Percentiles rank a stretch among this genome's conserved stretches.
phyloP scores from a whole-genome alignment of 2,797 vertebrate species.

The Toxotes lorentzi region DNA sequence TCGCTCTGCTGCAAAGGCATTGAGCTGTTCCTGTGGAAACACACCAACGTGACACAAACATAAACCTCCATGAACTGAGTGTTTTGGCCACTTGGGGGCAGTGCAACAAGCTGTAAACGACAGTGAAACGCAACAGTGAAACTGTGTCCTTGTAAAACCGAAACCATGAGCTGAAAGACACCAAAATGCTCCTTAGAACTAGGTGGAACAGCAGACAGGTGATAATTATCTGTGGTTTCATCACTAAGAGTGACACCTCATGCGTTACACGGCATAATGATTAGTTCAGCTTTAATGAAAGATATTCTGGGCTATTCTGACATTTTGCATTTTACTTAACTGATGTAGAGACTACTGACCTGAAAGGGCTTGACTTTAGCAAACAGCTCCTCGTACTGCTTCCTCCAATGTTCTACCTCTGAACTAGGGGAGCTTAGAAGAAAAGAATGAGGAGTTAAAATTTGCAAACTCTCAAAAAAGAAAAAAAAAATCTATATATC shows the following conservation, averaged over 20 bases:
- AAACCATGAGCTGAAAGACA: neutral
- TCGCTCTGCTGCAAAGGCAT: slow-evolving; percentile 92
- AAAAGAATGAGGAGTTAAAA: slow-evolving; percentile 11
- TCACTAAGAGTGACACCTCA: neutral
- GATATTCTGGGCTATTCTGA: neutral
- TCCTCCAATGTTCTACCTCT: slow-evolving; percentile 70
- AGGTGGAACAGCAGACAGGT: neutral
- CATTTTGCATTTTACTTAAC: neutral
- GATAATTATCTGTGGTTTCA: neutral
- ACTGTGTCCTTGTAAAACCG: neutral
- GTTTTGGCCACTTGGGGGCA: slow-evolving; percentile 1
- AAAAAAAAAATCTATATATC: neutral
- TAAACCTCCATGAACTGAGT: neutral
- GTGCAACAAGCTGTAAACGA: neutral
- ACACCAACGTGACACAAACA: neutral
- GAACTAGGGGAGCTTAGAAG: slow-evolving; percentile 51
- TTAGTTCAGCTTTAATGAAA: neutral
- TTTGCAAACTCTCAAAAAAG: neutral
- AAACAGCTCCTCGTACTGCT: slow-evolving; percentile 74
- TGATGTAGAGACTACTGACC: slow-evolving; percentile 63
- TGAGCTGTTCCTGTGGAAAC: slow-evolving; percentile 89
- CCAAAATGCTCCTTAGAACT: neutral
- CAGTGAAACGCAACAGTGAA: neutral
- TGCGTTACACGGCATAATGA: neutral
- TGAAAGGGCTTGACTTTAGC: slow-evolving; percentile 78